phyloP scores from a whole-genome alignment of 2,797 vertebrate species.

The Myotis findleyi region DNA sequence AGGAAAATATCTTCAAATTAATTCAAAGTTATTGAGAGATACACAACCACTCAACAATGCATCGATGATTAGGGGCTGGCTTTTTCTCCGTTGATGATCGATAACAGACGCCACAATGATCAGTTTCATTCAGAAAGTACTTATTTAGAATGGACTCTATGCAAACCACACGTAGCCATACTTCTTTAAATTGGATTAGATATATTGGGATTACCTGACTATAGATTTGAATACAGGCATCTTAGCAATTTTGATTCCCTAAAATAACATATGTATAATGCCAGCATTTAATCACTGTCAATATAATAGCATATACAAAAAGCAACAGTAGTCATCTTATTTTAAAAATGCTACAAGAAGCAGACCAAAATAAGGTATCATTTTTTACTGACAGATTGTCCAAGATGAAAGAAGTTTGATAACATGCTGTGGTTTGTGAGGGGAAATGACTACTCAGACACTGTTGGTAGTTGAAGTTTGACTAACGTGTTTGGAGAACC shows the following conservation, averaged over 20 bases:
- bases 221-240: background rate
- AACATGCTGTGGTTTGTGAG: background rate
- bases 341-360: constrained; percentile 1
- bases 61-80: background rate
- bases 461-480: background rate
- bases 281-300: background rate
- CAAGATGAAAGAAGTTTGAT: background rate
- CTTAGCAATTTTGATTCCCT: background rate
- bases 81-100: background rate
- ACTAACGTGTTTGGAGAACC: background rate
- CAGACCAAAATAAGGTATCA: background rate
- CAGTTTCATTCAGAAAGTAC: background rate
- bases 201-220: background rate
- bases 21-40: constrained; percentile 32
- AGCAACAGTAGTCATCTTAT: background rate
- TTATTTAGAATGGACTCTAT: background rate
- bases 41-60: background rate
- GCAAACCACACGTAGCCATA: background rate
- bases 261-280: background rate
- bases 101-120: background rate
- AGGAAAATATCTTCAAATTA: constrained; percentile 34
- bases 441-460: background rate
- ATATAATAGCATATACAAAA: background rate
- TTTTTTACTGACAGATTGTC: background rate
- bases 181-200: background rate